Evolutionary conservation across 1,140 invertebrate genomes (phyloP), one percentile per base, ranked within the genome.

Genomic region (Hesperophylax magnus): DNA sequence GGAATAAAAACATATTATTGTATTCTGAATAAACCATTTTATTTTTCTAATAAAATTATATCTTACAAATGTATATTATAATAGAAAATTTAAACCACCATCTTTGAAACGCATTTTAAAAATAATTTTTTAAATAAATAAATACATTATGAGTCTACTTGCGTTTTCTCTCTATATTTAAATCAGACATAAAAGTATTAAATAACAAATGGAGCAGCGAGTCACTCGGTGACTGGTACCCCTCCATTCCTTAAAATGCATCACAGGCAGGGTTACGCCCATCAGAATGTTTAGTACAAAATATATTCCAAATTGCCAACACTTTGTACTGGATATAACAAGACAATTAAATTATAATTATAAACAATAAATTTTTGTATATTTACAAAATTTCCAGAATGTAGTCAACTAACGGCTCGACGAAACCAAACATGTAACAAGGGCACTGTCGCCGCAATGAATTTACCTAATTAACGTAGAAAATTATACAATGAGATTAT

Each of bases 21-120:
- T 24, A 11, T 79, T 80, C 67, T 80, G 65, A 80, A 75, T 80
- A 80, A 80, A 80, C 78, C 78, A 80, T 75, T 80, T 80, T 72
- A 72, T 80, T 80, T 75, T 80, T 80, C 78, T 75, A 80, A 75
- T 80, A 80, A 75, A 74, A 80, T 80, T 74, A 80, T 80, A 75
- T 75, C 78, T 80, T 80, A 80, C 78, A 79, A 78, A 54, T 72
- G 56, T 60, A 75, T 65, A 75, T 80, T 72, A 79, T 54, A 80
- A 80, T 79, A 79, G 67, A 79, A 80, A 80, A 80, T 80, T 80
- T 74, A 74, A 80, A 61, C 78, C 78, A 75, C 78, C 78, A 74
- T 80, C 78, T 79, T 69, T 65, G 53, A 60, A 75, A 63, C 69
- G 63, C 69, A 58, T 39, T 75, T 71, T 52, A 80, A 72, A 80